Conservation (phyloP, 2,113 vertebrate genomes). For the Solea solea region DNA sequence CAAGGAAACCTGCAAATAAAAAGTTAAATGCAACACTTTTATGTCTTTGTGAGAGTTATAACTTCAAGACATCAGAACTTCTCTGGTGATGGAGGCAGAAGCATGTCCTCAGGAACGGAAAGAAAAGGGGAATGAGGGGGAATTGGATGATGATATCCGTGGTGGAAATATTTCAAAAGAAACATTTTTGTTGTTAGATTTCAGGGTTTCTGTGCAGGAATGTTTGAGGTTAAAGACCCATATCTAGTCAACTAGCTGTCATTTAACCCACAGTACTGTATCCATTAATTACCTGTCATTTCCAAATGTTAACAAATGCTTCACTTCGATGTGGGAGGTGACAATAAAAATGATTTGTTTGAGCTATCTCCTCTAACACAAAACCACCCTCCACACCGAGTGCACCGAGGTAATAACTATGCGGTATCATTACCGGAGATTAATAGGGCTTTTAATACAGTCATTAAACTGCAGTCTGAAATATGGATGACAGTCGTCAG, state of each 20-base stretch:
- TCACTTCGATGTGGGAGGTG: constrained; percentile 46
- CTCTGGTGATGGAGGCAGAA: background rate
- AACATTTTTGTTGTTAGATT: background rate
- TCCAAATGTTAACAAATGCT: constrained; percentile 67
- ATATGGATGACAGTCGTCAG: constrained; percentile 64
- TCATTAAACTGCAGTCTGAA: constrained; percentile 70
- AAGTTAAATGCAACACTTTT: constrained; percentile 15
- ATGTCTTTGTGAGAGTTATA: background rate
- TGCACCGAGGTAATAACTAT: constrained; percentile 60
- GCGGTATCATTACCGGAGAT: constrained; percentile 69
- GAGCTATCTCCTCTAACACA: constrained; percentile 49
- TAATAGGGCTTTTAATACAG: constrained; percentile 72
- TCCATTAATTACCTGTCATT: constrained; percentile 60
- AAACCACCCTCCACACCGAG: constrained; percentile 33
- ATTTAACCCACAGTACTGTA: constrained; percentile 28
- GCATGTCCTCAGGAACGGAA: background rate
- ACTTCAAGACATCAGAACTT: constrained; percentile 6
- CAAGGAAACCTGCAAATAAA: constrained; percentile 2
- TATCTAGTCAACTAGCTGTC: constrained; percentile 29
- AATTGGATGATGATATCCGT: no score
- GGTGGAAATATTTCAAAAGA: background rate
- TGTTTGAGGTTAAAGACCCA: constrained; percentile 7
- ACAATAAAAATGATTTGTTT: constrained; percentile 70
- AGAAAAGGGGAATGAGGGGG: background rate
- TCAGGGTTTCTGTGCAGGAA: no score